Evolutionary conservation across 2,888 invertebrate genomes (phyloP).

Genomic region (Portevinia maculata): DNA sequence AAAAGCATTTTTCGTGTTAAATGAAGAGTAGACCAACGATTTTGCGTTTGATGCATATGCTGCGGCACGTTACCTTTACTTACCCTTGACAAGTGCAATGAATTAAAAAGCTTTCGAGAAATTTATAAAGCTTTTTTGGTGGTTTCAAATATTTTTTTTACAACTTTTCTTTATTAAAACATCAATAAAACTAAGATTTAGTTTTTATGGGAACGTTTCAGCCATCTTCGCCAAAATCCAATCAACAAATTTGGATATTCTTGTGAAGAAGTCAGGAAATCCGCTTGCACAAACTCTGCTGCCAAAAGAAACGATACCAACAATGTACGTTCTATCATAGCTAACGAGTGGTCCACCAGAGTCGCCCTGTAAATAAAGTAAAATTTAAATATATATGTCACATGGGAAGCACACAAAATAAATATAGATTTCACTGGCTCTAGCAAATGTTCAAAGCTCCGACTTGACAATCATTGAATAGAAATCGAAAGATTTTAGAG

Average conservation of each 20-base stretch:
- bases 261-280: constrained; percentile 78
- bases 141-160: too few species aligned
- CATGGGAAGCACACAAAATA: neutral
- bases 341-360: constrained; percentile 75
- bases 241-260: constrained; percentile 80
- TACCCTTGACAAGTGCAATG: too few species aligned
- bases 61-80: too few species aligned
- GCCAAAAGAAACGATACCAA: constrained; percentile 75
- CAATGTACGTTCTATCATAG: constrained; percentile 49
- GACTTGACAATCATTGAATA: neutral
- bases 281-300: constrained; percentile 45
- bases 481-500: neutral
- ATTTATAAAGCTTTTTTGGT: too few species aligned
- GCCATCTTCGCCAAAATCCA: constrained; percentile 80
- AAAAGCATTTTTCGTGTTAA: too few species aligned
- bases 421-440: neutral
- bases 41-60: too few species aligned
- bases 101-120: too few species aligned
- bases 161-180: too few species aligned
- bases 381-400: neutral
- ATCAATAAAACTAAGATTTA: too few species aligned
- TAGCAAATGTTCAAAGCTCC: neutral
- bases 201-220: neutral
- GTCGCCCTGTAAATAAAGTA: constrained; percentile 65
- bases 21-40: too few species aligned